Evolutionary conservation across 1,140 invertebrate genomes (phyloP), one percentile per base, ranked within the genome.

Genomic region (Anadara kagoshimensis): DNA sequence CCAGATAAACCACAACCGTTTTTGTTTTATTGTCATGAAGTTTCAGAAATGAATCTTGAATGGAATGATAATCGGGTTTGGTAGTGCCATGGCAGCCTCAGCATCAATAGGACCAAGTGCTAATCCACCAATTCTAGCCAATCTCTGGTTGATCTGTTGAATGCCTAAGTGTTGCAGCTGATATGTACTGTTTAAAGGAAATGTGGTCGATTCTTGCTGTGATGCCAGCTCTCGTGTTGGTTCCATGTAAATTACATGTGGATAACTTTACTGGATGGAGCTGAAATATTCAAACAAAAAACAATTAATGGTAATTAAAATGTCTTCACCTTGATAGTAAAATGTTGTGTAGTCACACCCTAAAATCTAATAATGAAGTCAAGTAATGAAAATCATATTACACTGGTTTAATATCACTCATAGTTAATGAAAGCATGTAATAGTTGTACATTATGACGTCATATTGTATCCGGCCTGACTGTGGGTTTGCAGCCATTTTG

Each of bases 1-100:
- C 97, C 97, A 99, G 0, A 99, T 88, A 86, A 99, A 99, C 95
- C 96, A 98, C 11, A 99, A 90, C 72, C 96, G 92, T 87, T 96
- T n/a, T 97, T 0, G 93, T 94, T 73, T 93, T 92, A 45, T 93
- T 93, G 89, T 99, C 98, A 84, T 99, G 97, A 14, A 93, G 91
- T 84, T 93, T 94, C 18, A 99, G 89, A 90, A 96, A 98, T 59
- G 79, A 78, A 57, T 90, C 79, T 70, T 91, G 89, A 29, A 87
- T 76, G 57, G 68, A 69, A 73, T 86, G 84, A 61, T 87, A 83
- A 58, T 90, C 87, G 82, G 81, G 66, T 81, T 79, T n/a, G 81
- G 83, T 47, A 88, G 77, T 11, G 88, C 85, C 57, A 95, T 94
- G 0, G 96, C 96, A n/a, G 95, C 94, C 91, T 99, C 97, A n/a